A percentile compares a stretch with the other conserved stretches of the same genome.
Conservation (phyloP, 2,113 vertebrate genomes). For the Lanius collurio region DNA sequence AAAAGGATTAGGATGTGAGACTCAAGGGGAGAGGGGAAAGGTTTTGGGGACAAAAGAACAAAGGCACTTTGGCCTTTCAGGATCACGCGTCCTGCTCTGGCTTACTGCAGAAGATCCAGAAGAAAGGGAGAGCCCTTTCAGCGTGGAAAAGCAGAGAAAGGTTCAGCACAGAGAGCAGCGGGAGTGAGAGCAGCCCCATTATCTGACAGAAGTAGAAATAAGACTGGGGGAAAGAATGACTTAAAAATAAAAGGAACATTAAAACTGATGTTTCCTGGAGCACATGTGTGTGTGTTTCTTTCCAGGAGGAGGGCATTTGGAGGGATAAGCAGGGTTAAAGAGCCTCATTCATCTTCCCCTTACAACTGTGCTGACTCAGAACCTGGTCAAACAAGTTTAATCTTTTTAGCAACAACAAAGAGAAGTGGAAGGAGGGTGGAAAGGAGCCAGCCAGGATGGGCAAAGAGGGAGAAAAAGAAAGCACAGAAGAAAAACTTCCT, state of each 20-base stretch:
- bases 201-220: conserved; percentile 45
- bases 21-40: conserved; percentile 42
- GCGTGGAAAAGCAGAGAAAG: not conserved
- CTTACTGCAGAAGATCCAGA: conserved; percentile 38
- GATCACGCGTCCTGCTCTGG: conserved; percentile 27
- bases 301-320: conserved; percentile 39
- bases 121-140: conserved; percentile 59
- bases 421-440: conserved; percentile 34
- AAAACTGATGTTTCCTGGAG: conserved; percentile 33
- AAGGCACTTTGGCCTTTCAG: conserved; percentile 35
- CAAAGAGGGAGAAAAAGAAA: not conserved
- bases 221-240: conserved; percentile 30
- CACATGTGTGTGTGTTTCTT: conserved; percentile 18
- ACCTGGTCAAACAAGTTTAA: conserved; percentile 65
- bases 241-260: conserved; percentile 55
- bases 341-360: conserved; percentile 60
- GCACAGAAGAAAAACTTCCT: conserved; percentile 16
- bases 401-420: conserved; percentile 56
- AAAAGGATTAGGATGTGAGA: conserved; percentile 38
- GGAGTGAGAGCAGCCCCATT: conserved; percentile 40
- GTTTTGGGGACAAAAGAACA: conserved; percentile 51
- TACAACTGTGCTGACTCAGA: conserved; percentile 64
- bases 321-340: conserved; percentile 60
- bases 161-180: conserved; percentile 44
- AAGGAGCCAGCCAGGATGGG: conserved; percentile 22